phyloP scores from a whole-genome alignment of 2,888 invertebrate species.

The Agrochola litura region DNA sequence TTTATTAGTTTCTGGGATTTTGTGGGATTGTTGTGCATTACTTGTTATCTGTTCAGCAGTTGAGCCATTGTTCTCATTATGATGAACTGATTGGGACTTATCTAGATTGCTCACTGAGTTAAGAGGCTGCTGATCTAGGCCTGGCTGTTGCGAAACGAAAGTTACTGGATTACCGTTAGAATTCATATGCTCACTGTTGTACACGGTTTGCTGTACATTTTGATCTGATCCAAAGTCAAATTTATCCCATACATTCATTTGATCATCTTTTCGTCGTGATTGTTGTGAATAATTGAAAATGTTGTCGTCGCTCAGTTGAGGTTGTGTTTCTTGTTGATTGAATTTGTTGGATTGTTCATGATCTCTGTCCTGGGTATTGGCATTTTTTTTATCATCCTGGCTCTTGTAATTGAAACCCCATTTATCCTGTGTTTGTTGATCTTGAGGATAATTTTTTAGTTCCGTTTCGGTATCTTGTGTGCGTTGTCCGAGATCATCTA shows the following conservation, averaged over 20 bases:
- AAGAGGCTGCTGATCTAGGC: constrained; percentile 10
- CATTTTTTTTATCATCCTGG: constrained; percentile 17
- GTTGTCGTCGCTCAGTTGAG: constrained; percentile 10
- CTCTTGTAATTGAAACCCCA: constrained; percentile 29
- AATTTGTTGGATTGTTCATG: constrained; percentile 30
- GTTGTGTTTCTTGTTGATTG: constrained; percentile 36
- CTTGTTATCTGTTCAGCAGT: constrained; percentile 16
- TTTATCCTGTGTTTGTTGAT: constrained; percentile 36
- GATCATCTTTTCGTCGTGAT: constrained; percentile 22
- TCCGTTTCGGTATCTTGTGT: constrained; percentile 56
- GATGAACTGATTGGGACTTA: constrained; percentile 19
- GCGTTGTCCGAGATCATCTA: constrained; percentile 66
- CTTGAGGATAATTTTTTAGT: constrained; percentile 40
- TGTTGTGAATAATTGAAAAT: constrained; percentile 23
- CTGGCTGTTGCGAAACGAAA: constrained; percentile 13
- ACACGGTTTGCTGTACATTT: constrained; percentile 25
- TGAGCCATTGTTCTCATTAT: constrained; percentile 10
- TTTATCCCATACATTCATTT: constrained; percentile 51
- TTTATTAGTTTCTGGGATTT: constrained; percentile 11
- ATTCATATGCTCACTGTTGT: constrained; percentile 23
- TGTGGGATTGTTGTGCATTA: constrained; percentile 25
- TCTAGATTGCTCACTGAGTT: constrained; percentile 11
- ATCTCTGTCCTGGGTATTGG: constrained; percentile 11
- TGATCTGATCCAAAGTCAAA: constrained; percentile 36
- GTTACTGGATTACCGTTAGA: constrained; percentile 11